phyloP scores from a whole-genome alignment of 92 coral and sea anemone species.

The Bergia sp. region DNA sequence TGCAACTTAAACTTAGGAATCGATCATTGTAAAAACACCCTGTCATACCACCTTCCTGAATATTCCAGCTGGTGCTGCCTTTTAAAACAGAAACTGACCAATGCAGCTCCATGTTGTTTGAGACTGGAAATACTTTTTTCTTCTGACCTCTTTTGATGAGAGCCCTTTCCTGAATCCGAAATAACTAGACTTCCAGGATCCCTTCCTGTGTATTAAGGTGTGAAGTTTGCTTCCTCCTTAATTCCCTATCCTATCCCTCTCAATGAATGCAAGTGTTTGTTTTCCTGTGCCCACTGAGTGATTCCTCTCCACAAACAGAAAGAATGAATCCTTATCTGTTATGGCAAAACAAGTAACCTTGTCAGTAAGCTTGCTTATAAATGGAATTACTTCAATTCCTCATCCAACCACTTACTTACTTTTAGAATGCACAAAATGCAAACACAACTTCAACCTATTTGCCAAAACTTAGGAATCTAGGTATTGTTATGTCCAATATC shows the following conservation, averaged over 20 bases:
- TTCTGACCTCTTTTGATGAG: constrained; percentile 32
- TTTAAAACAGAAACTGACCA: constrained; percentile 28
- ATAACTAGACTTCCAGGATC: constrained; percentile 30
- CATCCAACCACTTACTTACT: too few relatives aligned
- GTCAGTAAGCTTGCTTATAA: constrained; percentile 29
- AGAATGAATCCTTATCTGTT: constrained; percentile 50
- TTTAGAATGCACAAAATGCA: background rate
- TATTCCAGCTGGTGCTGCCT: constrained; percentile 14
- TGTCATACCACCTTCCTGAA: constrained; percentile 41
- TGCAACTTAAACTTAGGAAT: background rate
- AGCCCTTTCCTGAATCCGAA: constrained; percentile 41
- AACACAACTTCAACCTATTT: background rate
- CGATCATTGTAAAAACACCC: constrained; percentile 4
- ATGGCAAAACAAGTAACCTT: constrained; percentile 46
- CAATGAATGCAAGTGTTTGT: constrained; percentile 50
- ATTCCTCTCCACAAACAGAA: constrained; percentile 52
- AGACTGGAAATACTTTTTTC: constrained; percentile 38
- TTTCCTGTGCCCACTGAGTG: constrained; percentile 43
- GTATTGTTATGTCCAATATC: too few relatives aligned
- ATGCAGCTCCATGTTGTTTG: constrained; percentile 34
- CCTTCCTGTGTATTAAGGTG: constrained; percentile 43
- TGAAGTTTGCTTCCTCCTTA: constrained; percentile 44
- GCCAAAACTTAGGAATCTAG: too few relatives aligned
- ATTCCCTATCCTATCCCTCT: constrained; percentile 43
- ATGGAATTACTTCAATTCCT: background rate